Evolutionary conservation across 2,797 vertebrate genomes (phyloP).

Genomic region (Phrynocephalus vlangalii): DNA sequence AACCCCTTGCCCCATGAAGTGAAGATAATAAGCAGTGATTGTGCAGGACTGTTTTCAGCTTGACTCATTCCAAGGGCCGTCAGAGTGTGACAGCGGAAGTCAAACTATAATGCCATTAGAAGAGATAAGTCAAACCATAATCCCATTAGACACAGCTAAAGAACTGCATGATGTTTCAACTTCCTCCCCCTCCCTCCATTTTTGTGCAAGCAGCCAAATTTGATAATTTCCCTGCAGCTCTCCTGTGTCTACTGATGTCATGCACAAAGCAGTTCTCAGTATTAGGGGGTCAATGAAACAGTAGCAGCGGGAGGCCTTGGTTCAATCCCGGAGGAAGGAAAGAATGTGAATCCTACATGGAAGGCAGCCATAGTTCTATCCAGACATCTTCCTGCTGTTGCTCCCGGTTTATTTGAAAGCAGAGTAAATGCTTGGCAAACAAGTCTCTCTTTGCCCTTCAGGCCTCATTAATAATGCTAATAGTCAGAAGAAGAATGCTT

Average conservation of each 20-base stretch:
- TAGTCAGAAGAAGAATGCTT: neutral
- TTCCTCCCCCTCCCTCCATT: neutral
- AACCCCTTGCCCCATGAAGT: too few relatives aligned
- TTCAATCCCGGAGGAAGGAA: slow-evolving; percentile 34
- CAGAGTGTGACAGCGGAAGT: neutral
- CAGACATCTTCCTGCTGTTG: slow-evolving; percentile 36
- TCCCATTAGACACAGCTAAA: neutral
- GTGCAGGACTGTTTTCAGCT: neutral
- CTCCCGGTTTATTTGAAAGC: neutral
- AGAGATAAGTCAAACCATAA: neutral
- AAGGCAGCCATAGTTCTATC: neutral
- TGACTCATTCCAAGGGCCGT: neutral
- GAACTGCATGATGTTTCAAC: neutral
- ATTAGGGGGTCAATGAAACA: slow-evolving; percentile 53
- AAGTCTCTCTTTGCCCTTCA: neutral
- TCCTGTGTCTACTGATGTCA: slow-evolving; percentile 24
- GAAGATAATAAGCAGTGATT: neutral
- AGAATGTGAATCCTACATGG: neutral
- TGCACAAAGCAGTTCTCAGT: slow-evolving; percentile 34
- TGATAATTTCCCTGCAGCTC: neutral
- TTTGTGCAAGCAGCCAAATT: slow-evolving; percentile 17
- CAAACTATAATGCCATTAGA: neutral
- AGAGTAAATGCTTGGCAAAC: neutral
- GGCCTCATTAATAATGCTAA: neutral
- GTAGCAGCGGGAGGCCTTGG: slow-evolving; percentile 28